Conservation (phyloP, 2,113 vertebrate genomes). For the Thomomys bottae region DNA sequence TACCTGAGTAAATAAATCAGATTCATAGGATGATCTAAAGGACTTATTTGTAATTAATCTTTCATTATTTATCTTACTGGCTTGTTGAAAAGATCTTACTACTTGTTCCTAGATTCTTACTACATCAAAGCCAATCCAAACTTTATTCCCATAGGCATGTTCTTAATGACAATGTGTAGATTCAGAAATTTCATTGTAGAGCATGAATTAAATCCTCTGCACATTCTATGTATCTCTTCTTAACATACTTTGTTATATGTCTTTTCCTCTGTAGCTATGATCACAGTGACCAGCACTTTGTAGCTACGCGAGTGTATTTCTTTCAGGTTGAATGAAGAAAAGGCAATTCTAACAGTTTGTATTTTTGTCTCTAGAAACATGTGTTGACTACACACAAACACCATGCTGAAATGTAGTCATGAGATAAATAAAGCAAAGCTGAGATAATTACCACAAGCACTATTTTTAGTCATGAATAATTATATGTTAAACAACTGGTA, state of each 20-base stretch:
- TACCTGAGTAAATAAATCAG: background rate
- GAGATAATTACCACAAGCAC: background rate
- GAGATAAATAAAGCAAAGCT: slow-evolving; percentile 50
- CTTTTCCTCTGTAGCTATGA: background rate
- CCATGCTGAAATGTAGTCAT: slow-evolving; percentile 17
- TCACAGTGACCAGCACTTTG: background rate
- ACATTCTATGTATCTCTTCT: background rate
- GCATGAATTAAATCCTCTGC: background rate
- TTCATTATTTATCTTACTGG: background rate
- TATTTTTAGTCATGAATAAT: slow-evolving; percentile 62
- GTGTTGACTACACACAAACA: slow-evolving; percentile 56
- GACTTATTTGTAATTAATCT: background rate
- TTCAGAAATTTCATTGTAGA: background rate
- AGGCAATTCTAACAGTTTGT: slow-evolving; percentile 14
- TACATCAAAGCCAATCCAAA: background rate
- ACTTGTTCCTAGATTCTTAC: background rate
- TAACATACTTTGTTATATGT: background rate
- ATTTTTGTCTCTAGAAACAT: slow-evolving; percentile 24
- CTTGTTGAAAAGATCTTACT: background rate
- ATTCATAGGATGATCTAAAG: background rate
- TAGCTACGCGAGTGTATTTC: background rate
- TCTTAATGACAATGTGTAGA: background rate
- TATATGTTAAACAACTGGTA: slow-evolving; percentile 59
- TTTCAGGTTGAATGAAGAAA: background rate
- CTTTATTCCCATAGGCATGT: background rate